Conservation (phyloP, 2,797 vertebrate species). For the Danio jaintianensis region DNA sequence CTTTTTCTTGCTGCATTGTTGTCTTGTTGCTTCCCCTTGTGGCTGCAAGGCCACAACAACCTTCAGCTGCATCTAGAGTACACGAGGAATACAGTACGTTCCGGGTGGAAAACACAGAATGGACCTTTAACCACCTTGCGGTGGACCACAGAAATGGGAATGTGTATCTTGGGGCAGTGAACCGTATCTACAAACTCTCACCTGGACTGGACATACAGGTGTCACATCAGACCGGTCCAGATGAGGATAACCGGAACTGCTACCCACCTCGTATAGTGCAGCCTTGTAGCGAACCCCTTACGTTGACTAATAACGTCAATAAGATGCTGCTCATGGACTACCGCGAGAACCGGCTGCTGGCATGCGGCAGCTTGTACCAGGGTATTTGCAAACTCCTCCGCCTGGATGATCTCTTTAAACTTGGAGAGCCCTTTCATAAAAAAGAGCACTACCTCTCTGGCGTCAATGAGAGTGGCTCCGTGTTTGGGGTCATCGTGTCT, state of each 20-base stretch:
- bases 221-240: constrained; percentile 94
- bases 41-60: constrained; percentile 69
- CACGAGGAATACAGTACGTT: constrained; percentile 87
- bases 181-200: constrained; percentile 97
- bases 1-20: constrained; percentile 80
- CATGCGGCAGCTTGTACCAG: constrained; percentile 96
- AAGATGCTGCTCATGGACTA: constrained; percentile 99
- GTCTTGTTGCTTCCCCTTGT: constrained; percentile 66
- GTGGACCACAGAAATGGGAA: constrained; percentile 95
- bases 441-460: constrained; percentile 99
- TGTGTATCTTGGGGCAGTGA: constrained; percentile 95
- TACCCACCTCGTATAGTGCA: constrained; percentile 97
- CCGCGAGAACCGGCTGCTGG: constrained; percentile 92
- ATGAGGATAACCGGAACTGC: constrained; percentile 96
- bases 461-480: constrained; percentile 95
- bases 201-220: constrained; percentile 87
- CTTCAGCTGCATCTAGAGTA: constrained; percentile 73
- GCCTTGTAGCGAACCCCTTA: constrained; percentile 92
- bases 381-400: constrained; percentile 97
- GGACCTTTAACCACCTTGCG: constrained; percentile 95
- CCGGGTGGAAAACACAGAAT: constrained; percentile 83
- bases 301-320: constrained; percentile 94
- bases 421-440: constrained; percentile 97
- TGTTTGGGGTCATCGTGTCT: constrained; percentile 97
- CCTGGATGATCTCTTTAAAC: constrained; percentile 96